phyloP scores from a whole-genome alignment of 2,888 invertebrate genomes.

The Tridacna crocea region DNA sequence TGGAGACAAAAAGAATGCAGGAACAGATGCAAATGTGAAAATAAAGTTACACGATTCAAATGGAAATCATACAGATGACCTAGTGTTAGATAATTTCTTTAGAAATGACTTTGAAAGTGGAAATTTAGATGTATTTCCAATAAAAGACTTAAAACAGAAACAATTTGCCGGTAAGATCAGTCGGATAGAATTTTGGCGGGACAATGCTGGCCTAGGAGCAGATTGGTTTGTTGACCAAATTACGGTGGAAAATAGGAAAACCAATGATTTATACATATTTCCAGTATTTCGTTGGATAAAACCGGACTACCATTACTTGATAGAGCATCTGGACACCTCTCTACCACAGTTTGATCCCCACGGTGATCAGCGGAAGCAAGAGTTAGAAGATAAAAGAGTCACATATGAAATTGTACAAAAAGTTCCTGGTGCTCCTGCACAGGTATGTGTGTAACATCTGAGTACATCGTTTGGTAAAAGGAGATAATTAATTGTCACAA shows the following conservation, averaged over 20 bases:
- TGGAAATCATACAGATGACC: slow-evolving; percentile 77
- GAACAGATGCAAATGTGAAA: slow-evolving; percentile 84
- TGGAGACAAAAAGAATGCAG: slow-evolving; percentile 83
- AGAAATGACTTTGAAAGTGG: slow-evolving; percentile 82
- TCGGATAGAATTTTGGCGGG: slow-evolving; percentile 83
- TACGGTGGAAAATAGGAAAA: slow-evolving; percentile 72
- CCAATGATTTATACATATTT: slow-evolving; percentile 75
- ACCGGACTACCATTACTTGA: slow-evolving; percentile 79
- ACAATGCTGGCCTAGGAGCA: slow-evolving; percentile 79
- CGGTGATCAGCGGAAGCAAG: slow-evolving; percentile 79
- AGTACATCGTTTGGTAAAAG: no score
- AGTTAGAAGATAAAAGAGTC: slow-evolving; percentile 81
- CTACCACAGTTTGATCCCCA: slow-evolving; percentile 83
- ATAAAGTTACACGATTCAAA: slow-evolving; percentile 82
- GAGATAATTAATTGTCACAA: no score
- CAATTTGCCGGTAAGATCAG: slow-evolving; percentile 63
- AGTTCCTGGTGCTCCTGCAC: slow-evolving; percentile 66
- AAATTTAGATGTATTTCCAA: slow-evolving; percentile 79
- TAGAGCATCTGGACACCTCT: slow-evolving; percentile 82
- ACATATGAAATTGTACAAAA: slow-evolving; percentile 73
- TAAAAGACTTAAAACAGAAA: slow-evolving; percentile 59
- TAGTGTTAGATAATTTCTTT: slow-evolving; percentile 81
- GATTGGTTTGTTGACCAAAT: slow-evolving; percentile 84
- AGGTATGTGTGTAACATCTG: slow-evolving; percentile 61
- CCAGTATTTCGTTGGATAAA: slow-evolving; percentile 85